phyloP scores from a whole-genome alignment of 1,140 invertebrate genomes.

The Drosophila grimshawi region DNA sequence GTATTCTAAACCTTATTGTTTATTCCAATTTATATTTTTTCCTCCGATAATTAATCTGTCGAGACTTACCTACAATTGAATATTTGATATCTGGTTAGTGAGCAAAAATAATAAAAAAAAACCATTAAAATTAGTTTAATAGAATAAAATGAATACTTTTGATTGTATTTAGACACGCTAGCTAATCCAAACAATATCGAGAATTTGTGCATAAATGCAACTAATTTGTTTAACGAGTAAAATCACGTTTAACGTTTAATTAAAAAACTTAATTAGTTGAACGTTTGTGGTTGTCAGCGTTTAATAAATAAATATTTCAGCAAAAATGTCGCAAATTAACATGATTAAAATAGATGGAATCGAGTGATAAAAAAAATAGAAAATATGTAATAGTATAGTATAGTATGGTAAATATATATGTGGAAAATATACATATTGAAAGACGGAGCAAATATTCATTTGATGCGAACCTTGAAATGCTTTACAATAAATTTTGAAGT shows the following conservation, averaged over 20 bases:
- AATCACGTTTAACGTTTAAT: conserved; percentile 61
- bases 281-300: conserved; percentile 71
- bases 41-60: no score
- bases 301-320: conserved; percentile 55
- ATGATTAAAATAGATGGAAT: conserved; percentile 27
- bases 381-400: no score
- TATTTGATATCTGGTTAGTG: not conserved
- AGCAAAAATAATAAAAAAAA: not conserved
- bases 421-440: not conserved
- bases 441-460: not conserved
- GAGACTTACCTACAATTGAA: no score
- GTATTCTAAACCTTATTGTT: no score
- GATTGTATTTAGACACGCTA: conserved; percentile 39
- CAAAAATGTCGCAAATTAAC: conserved; percentile 28
- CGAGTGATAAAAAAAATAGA: not conserved
- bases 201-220: conserved; percentile 30
- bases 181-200: conserved; percentile 25
- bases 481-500: not conserved
- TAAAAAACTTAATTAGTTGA: conserved; percentile 67
- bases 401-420: not conserved
- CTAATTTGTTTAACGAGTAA: conserved; percentile 59
- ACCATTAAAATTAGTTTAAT: not conserved
- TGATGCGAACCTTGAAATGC: not conserved
- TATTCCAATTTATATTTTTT: no score
- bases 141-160: conserved; percentile 45